These are phyloP conservation scores for Hirudinaria manillensis DNA, from an alignment of 2,888 invertebrate species.

Conservation along the genomic window DNA sequence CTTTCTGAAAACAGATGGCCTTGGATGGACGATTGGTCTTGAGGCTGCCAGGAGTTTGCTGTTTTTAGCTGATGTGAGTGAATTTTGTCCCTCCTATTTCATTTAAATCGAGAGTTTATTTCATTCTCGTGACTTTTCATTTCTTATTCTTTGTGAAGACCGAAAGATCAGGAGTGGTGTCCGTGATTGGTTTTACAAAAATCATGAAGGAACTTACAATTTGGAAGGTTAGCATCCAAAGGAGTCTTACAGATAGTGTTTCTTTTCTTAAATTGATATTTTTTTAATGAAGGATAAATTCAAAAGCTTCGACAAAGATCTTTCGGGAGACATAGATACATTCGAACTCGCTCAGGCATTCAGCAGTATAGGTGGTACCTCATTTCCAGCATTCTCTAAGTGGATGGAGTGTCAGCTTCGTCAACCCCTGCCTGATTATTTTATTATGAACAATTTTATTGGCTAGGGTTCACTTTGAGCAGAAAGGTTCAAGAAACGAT, in stretches of 20 bases:
- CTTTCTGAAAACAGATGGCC: constrained; percentile 11
- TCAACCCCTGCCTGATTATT: neutral
- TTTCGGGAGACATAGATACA: constrained; percentile 71
- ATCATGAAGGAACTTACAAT: constrained; percentile 76
- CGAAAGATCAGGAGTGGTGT: constrained; percentile 81
- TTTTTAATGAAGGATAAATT: constrained; percentile 69
- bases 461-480: constrained; percentile 70
- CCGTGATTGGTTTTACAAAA: constrained; percentile 77
- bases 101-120: neutral
- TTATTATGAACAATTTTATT: too few relatives aligned
- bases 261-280: neutral
- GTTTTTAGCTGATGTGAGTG: constrained; percentile 73
- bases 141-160: constrained; percentile 38
- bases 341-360: constrained; percentile 69
- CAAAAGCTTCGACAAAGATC: constrained; percentile 73
- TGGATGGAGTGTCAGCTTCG: neutral
- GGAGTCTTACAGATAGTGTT: neutral
- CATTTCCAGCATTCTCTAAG: neutral
- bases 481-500: constrained; percentile 78
- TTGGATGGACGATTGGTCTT: constrained; percentile 64
- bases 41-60: constrained; percentile 87
- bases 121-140: neutral
- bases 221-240: constrained; percentile 68
- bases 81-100: constrained; percentile 40
- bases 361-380: constrained; percentile 44